Percentiles rank a stretch among this genome's conserved stretches.
Conservation (phyloP, 2,113 vertebrate genomes). For the Pterocles orientalis region DNA sequence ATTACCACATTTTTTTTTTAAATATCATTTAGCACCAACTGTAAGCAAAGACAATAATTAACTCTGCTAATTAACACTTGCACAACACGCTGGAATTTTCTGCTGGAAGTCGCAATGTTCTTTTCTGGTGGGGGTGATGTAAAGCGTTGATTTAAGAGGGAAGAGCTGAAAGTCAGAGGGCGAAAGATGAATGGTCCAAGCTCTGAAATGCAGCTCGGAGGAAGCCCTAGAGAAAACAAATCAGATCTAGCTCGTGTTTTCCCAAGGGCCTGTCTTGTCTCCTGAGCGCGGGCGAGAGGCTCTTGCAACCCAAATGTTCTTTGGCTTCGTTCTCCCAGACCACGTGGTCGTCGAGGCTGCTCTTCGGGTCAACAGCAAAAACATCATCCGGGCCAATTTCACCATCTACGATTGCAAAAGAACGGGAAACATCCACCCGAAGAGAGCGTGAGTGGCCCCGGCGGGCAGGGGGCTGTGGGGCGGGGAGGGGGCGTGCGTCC, state of each 20-base stretch:
- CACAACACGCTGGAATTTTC: not conserved
- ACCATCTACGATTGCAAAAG: slow-evolving; percentile 92
- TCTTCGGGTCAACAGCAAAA: slow-evolving; percentile 85
- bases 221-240: slow-evolving; percentile 30
- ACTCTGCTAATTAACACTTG: slow-evolving; percentile 55
- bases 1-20: slow-evolving; percentile 18
- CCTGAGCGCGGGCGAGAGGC: not conserved
- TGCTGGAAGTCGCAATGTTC: not conserved
- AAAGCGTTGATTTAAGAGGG: not conserved
- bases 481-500: too few species aligned
- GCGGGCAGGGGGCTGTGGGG: not conserved
- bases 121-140: not conserved
- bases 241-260: slow-evolving; percentile 28
- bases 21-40: slow-evolving; percentile 31
- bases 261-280: slow-evolving; percentile 34
- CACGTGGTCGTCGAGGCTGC: slow-evolving; percentile 85
- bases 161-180: slow-evolving; percentile 10
- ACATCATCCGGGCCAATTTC: slow-evolving; percentile 87
- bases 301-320: slow-evolving; percentile 60
- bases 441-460: slow-evolving; percentile 82
- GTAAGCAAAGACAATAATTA: slow-evolving; percentile 21
- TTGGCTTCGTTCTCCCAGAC: slow-evolving; percentile 80
- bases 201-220: not conserved
- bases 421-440: slow-evolving; percentile 83
- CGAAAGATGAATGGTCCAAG: not conserved